These are phyloP conservation scores for Berghia stephanieae DNA, from an alignment of 1,140 invertebrate genomes.

Conservation along the genomic window DNA sequence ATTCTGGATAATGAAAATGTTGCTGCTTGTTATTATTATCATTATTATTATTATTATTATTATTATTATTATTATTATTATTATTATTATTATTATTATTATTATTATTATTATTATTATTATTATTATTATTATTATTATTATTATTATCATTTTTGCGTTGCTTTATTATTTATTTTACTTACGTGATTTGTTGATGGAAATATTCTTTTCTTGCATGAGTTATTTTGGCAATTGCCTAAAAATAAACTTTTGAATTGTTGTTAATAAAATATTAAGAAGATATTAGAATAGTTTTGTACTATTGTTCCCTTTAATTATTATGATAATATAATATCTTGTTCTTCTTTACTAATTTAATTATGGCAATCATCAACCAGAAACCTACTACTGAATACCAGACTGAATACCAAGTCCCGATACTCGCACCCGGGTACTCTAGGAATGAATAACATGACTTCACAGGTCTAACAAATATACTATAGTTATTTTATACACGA, in stretches of 20 bases:
- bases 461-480: not conserved
- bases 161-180: not conserved
- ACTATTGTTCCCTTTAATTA: not conserved
- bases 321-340: not conserved
- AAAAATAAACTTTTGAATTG: too few relatives aligned
- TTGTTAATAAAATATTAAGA: not conserved
- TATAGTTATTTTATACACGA: too few relatives aligned
- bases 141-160: not conserved
- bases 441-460: not conserved
- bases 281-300: not conserved
- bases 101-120: too few relatives aligned
- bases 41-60: too few relatives aligned
- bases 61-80: too few relatives aligned
- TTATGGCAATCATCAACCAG: not conserved
- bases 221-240: too few relatives aligned
- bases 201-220: too few relatives aligned
- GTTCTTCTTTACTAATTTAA: not conserved
- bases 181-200: too few relatives aligned
- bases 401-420: not conserved
- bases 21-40: too few relatives aligned
- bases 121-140: too few relatives aligned
- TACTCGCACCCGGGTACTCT: not conserved
- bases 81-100: too few relatives aligned
- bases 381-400: not conserved
- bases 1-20: too few relatives aligned